phyloP scores from a whole-genome alignment of 30 jellyfish, hydroid and myxozoan species.

The Cassiopea andromeda region DNA sequence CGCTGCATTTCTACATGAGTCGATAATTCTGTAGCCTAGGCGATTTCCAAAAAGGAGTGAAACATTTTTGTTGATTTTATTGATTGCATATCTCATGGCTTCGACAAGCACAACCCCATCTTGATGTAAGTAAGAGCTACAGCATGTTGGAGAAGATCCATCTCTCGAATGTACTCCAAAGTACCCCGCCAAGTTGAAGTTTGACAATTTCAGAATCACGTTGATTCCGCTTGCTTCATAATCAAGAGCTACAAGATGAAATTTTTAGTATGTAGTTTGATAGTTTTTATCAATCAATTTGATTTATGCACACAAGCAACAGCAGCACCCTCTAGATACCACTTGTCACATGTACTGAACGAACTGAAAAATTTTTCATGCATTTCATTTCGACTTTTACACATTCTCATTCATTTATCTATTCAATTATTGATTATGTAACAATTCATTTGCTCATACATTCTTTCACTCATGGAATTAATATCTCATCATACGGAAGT shows the following conservation, averaged over 20 bases:
- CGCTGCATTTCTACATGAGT: conserved; percentile 67
- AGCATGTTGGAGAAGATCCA: conserved; percentile 31
- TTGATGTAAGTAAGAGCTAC: conserved; percentile 18
- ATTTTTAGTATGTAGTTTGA: too few relatives aligned
- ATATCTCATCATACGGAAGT: too few relatives aligned
- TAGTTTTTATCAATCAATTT: too few relatives aligned
- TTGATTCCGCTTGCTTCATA: conserved; percentile 17
- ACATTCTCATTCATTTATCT: too few relatives aligned
- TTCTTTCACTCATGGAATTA: too few relatives aligned
- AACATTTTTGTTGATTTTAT: background rate
- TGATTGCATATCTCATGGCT: conserved; percentile 75
- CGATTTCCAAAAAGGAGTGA: conserved; percentile 30
- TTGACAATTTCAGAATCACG: conserved; percentile 6
- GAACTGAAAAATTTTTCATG: too few relatives aligned
- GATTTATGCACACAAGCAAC: too few relatives aligned
- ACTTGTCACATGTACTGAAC: too few relatives aligned
- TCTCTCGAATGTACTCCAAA: conserved; percentile 60
- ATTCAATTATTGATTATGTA: too few relatives aligned
- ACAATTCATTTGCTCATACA: too few relatives aligned
- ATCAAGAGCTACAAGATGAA: conserved; percentile 35
- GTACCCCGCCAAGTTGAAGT: conserved; percentile 42
- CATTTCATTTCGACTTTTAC: too few relatives aligned
- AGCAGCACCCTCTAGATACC: too few relatives aligned
- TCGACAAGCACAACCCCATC: conserved; percentile 56
- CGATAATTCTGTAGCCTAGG: conserved; percentile 47